Base-by-base conservation (phyloP, 2,888 invertebrate species). In the Lissocephala sabroskyi region DNA sequence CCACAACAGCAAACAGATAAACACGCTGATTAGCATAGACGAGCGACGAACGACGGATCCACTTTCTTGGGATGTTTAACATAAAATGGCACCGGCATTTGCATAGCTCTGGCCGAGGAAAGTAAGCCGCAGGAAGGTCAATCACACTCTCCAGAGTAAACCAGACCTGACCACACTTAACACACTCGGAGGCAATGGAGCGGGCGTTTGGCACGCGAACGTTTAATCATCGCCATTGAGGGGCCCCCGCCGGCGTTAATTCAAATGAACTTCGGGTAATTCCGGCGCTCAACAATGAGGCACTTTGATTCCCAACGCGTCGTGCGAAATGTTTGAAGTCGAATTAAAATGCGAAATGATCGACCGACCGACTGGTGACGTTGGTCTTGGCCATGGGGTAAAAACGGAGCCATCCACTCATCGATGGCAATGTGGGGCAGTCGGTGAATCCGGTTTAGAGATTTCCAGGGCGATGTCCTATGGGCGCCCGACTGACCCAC, bases 61-160 rank as follows among this genome's bases (percentile, higher is more conserved):
- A 60, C 77, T 73, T 77, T 73, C 71, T 60, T 77, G 77, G 59
- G 70, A 77, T 62, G 52, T 47, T 77, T 77, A 74, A 66, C 70
- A 74, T 74, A 66, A 74, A 66, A 66, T 30, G 53, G 41, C 64
- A 60, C 54, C 66, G 49, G 10, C 11, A 42, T 35, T 42, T 35
- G 35, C 30, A 35, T 23, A 23, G 3, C 4, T 23, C 3, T 35
- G 3, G 3, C 13, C 13, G 10, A 35, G 16, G 16, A 35, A 53
- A 54, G 54, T 53, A 46, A 53, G 41, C 46, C 53, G 32, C 52
- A 46, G 49, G 48, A 65, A 67, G 67, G 65, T 67, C 65, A 65
- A 51, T 58, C 67, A 67, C 76, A 63, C 16, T 13, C 9, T 13
- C 14, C n/a, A 3, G 35, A 33, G 45, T 35, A 30, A 53, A 45